Evolutionary conservation across 2,797 vertebrate species (phyloP), one percentile per base, ranked within the genome.

Genomic region (Siniperca undulata): DNA sequence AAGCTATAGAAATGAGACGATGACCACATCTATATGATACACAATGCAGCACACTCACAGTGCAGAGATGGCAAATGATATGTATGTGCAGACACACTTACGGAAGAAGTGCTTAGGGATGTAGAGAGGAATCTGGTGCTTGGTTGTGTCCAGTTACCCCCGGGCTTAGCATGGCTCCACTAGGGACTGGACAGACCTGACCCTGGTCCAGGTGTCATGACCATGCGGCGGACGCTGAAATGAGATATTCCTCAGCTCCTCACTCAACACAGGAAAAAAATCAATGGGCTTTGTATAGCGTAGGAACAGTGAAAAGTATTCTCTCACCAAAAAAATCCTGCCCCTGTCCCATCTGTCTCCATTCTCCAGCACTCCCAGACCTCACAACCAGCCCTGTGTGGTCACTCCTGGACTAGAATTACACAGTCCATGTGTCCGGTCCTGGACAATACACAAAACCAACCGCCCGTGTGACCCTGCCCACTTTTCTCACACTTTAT

Each of bases 311-410:
- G 92, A 88, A 91, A 82, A 86, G 89, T 92, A 92, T 95, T 95
- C 93, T 95, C 88, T 87, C 67, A 71, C 83, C 84, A 76, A 90
- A 89, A 89, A 94, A 87, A 52, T 80, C 84, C 85, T 80, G 79
- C 80, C 86, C 88, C 91, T 83, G 78, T 86, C 93, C 95, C 94
- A 96, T 96, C 95, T 95, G 95, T 95, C 94, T 94, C 92, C 59
- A 65, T 85, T 85, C 88, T 85, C 74, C 69, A 70, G 70, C 81
- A 73, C 87, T 86, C 91, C 50, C 82, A 84, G 92, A 91, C 85
- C 91, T 88, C 89, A 93, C 86, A 92, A 93, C 80, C 82, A 59
- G 92, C 89, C 87, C 91, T 94, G 93, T 95, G 94, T 93, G 94
- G 92, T 93, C 95, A 92, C 82, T 89, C 82, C 74, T 81, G 81